These are phyloP conservation scores for Tipula vernalis DNA, from an alignment of 2,888 invertebrate species.

Conservation along the genomic window DNA sequence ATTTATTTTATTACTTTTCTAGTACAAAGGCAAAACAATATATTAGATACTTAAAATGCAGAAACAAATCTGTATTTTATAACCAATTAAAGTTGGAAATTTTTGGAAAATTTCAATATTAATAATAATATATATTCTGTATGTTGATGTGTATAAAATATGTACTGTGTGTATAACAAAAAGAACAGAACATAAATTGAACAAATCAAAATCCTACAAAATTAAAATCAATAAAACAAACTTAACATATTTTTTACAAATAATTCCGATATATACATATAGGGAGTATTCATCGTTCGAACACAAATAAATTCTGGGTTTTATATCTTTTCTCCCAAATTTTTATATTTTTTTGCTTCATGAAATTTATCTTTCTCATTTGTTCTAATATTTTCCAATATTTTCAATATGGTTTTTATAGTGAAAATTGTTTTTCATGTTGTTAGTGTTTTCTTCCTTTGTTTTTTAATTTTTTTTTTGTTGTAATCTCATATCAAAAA, in stretches of 20 bases:
- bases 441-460: not conserved
- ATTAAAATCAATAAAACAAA: constrained; percentile 4
- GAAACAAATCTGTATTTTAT: not conserved
- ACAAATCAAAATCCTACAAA: not conserved
- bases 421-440: not conserved
- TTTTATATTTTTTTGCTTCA: not conserved
- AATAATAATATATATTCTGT: not conserved
- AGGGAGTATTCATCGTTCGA: not conserved
- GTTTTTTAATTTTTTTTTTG: not conserved
- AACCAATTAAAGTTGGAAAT: not conserved
- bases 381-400: constrained; percentile 4
- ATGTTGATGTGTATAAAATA: not conserved
- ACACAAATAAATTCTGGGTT: not conserved
- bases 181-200: not conserved
- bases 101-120: not conserved
- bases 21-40: not conserved
- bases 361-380: not conserved
- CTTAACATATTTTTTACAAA: not conserved
- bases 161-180: not conserved
- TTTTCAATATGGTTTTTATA: constrained; percentile 4
- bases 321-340: not conserved
- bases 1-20: not conserved
- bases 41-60: not conserved
- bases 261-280: not conserved
- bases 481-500: not conserved